phyloP scores from a whole-genome alignment of 1,140 invertebrate genomes.

The Eufriesea mexicana region DNA sequence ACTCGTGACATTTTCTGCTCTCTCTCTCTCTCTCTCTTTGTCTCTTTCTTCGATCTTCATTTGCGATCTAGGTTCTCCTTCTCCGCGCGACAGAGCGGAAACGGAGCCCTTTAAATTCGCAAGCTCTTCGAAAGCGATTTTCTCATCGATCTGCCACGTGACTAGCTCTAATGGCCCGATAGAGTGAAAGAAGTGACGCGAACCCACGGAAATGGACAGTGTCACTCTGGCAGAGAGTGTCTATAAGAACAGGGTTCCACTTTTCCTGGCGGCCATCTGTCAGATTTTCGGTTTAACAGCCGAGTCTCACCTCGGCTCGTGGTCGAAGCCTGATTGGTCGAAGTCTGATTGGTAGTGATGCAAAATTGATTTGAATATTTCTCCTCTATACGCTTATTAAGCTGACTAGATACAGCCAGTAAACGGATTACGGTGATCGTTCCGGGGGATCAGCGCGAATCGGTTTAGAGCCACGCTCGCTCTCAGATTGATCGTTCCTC shows the following conservation, averaged over 20 bases:
- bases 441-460: neutral
- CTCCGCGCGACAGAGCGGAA: neutral
- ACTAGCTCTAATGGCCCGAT: constrained; percentile 32
- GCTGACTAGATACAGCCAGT: constrained; percentile 2
- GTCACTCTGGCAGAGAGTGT: neutral
- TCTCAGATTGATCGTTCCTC: neutral
- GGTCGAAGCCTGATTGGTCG: neutral
- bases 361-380: constrained; percentile 24
- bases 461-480: neutral
- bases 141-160: constrained; percentile 25
- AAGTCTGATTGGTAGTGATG: neutral
- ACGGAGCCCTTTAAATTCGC: constrained; percentile 11
- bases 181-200: neutral
- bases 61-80: no score
- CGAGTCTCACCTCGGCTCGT: no score
- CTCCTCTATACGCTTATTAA: neutral
- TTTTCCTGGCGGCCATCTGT: constrained; percentile 1
- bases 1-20: no score
- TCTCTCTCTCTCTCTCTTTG: no score
- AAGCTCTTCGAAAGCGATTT: constrained; percentile 1
- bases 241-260: constrained; percentile 3
- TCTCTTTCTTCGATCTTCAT: no score
- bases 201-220: constrained; percentile 28
- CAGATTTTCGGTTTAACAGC: constrained; percentile 22
- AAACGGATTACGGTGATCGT: constrained; percentile 30